Conservation (phyloP, 2,113 vertebrate species). For the Brachypodius melanocephalos region DNA sequence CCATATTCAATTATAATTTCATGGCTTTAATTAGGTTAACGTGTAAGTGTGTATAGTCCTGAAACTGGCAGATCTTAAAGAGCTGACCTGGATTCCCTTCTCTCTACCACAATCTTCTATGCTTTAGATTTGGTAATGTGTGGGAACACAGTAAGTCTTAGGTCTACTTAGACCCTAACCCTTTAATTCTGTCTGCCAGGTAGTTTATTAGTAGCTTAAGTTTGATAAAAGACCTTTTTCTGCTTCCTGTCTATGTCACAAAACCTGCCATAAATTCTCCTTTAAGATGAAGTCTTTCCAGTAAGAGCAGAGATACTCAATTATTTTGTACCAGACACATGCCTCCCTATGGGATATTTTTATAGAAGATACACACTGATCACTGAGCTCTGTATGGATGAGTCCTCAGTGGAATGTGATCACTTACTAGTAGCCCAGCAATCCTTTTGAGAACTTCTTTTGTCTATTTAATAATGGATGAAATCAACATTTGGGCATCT, state of each 20-base stretch:
- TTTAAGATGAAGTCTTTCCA: neutral
- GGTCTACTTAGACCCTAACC: neutral
- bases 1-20: neutral
- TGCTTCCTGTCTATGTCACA: neutral
- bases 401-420: neutral
- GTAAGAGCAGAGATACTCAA: neutral
- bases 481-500: neutral
- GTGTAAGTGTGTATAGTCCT: neutral
- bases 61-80: neutral
- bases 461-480: neutral
- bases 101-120: neutral
- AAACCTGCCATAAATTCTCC: neutral
- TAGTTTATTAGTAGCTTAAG: neutral
- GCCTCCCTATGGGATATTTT: neutral
- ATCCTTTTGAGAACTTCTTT: neutral
- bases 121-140: neutral
- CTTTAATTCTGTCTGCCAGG: neutral
- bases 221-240: neutral
- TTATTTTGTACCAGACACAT: neutral
- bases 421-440: neutral
- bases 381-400: neutral
- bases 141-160: neutral
- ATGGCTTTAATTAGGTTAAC: neutral
- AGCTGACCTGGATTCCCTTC: neutral
- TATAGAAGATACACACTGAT: accelerated